Percentiles rank a stretch among this genome's conserved stretches.
These are phyloP conservation scores for Bombus sibiricus DNA, from an alignment of 1,140 invertebrate genomes.

Conservation along the genomic window DNA sequence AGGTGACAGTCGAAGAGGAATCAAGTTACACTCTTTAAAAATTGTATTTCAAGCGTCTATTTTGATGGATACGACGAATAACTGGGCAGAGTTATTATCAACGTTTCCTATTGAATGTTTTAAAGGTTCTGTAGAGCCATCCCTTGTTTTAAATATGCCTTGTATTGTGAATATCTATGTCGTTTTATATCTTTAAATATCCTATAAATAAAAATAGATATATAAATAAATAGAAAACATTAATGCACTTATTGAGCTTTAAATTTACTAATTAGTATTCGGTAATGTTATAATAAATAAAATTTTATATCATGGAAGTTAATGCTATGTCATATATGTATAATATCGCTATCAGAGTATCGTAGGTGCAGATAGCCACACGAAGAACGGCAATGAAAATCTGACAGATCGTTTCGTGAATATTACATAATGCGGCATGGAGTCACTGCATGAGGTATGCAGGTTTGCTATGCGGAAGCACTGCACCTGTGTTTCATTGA, in stretches of 20 bases:
- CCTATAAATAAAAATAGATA: too few species aligned
- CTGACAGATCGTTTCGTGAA: not conserved
- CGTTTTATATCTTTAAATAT: too few species aligned
- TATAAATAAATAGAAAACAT: too few species aligned
- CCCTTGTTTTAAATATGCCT: not conserved
- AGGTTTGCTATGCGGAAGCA: not conserved
- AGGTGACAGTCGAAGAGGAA: slow-evolving; percentile 24
- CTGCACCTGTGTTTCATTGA: not conserved
- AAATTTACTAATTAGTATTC: not conserved
- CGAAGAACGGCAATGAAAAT: not conserved
- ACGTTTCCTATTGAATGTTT: not conserved
- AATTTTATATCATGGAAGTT: not conserved
- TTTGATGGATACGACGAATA: not conserved
- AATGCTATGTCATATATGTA: too few species aligned
- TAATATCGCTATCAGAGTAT: not conserved
- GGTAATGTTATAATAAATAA: too few species aligned
- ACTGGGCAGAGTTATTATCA: not conserved
- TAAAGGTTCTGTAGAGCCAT: not conserved
- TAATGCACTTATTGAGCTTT: too few species aligned
- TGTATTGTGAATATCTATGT: too few species aligned
- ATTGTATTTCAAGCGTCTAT: slow-evolving; percentile 13
- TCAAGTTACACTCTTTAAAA: slow-evolving; percentile 25
- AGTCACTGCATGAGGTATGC: not conserved
- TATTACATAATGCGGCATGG: slow-evolving; percentile 1
- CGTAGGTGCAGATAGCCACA: not conserved